A percentile compares a stretch with the other conserved stretches of the same genome.
Evolutionary conservation across 2,113 vertebrate species (phyloP).

Genomic region (Nipponia nippon): DNA sequence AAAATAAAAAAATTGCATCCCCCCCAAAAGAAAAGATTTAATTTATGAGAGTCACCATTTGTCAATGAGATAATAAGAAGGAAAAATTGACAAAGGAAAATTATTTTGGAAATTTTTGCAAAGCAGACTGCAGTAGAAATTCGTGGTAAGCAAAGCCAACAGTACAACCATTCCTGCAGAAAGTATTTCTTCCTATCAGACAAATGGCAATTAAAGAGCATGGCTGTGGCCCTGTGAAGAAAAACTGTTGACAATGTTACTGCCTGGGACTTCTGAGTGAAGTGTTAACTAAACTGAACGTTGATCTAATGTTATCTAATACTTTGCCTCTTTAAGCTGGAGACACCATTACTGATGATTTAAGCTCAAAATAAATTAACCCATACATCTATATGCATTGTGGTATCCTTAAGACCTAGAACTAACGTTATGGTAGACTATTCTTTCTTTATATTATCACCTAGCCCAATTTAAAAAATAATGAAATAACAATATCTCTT

Average conservation of each 20-base stretch:
- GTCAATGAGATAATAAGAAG: neutral
- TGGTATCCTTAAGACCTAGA: neutral
- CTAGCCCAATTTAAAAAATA: neutral
- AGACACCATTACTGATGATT: neutral
- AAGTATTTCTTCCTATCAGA: neutral
- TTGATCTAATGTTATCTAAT: neutral
- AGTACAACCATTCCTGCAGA: neutral
- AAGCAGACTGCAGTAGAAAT: neutral
- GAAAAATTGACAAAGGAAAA: neutral
- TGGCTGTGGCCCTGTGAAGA: neutral
- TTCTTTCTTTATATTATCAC: neutral
- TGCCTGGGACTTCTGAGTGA: neutral
- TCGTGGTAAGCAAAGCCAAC: neutral
- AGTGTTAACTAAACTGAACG: neutral
- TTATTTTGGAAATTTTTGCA: neutral
- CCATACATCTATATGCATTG: neutral
- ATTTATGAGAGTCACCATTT: neutral
- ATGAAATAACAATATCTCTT: neutral
- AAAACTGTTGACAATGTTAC: neutral
- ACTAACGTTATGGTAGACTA: neutral
- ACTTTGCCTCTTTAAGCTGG: neutral
- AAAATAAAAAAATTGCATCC: neutral
- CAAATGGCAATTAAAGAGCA: neutral
- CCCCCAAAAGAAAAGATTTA: fast-evolving
- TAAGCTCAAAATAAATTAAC: neutral